Percentiles rank a stretch among this genome's conserved stretches.
These are phyloP conservation scores for Zaprionus obscuricornis DNA, from an alignment of 2,888 invertebrate species.

Conservation along the genomic window DNA sequence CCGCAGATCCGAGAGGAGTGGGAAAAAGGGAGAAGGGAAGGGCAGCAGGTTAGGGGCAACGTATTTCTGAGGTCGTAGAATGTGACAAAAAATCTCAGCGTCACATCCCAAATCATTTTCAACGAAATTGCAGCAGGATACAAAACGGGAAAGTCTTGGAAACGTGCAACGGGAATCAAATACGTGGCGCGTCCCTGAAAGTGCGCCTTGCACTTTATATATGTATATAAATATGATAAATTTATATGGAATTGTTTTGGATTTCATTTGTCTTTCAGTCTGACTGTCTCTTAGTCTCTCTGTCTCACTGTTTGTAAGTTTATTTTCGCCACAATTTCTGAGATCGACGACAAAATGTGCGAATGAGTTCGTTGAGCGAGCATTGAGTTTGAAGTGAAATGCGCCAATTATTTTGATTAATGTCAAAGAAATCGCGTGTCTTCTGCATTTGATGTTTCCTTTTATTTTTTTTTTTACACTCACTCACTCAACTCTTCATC, in stretches of 20 bases:
- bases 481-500: neutral
- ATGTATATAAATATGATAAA: conserved; percentile 73
- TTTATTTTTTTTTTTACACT: conserved; percentile 13
- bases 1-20: no score
- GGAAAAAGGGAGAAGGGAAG: no score
- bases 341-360: conserved; percentile 51
- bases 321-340: conserved; percentile 36
- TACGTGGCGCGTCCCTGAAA: conserved; percentile 4
- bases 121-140: conserved; percentile 56
- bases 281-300: conserved; percentile 28
- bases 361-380: conserved; percentile 70
- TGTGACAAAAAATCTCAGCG: conserved; percentile 69
- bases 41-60: no score
- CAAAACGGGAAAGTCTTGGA: conserved; percentile 1
- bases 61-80: no score
- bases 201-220: no score
- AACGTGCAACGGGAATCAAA: conserved; percentile 8
- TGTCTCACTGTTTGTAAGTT: conserved; percentile 13
- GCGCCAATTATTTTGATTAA: conserved; percentile 78
- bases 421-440: conserved; percentile 78
- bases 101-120: conserved; percentile 81
- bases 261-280: no score
- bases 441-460: conserved; percentile 67
- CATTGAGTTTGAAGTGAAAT: conserved; percentile 65
- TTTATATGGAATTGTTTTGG: conserved; percentile 75